These are phyloP conservation scores for Leucoptera coffeella DNA, from an alignment of 2,888 invertebrate genomes.

Conservation along the genomic window DNA sequence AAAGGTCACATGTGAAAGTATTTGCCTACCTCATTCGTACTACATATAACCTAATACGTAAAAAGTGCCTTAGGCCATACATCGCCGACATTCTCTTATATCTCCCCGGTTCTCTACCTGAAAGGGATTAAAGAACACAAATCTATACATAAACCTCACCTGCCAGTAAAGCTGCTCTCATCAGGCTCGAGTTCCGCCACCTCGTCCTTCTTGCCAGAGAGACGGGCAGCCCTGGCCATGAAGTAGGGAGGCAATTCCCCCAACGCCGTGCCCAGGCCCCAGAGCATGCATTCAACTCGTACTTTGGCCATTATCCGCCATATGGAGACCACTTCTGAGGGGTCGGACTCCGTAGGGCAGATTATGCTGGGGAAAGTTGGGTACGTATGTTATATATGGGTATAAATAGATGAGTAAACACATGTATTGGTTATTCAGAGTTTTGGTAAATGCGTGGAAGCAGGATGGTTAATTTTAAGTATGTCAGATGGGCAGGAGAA, in stretches of 20 bases:
- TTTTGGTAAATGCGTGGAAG: too few species aligned
- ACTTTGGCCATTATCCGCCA: slow-evolving; percentile 93
- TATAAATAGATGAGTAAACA: too few species aligned
- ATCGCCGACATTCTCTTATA: too few species aligned
- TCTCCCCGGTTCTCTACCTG: slow-evolving; percentile 75
- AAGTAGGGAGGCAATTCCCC: slow-evolving; percentile 99
- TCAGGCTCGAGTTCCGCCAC: slow-evolving; percentile 19
- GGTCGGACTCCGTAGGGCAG: slow-evolving; percentile 72
- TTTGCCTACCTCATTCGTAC: too few species aligned
- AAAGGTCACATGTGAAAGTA: too few species aligned
- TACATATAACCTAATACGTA: too few species aligned
- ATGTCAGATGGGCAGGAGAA: too few species aligned
- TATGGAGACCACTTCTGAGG: slow-evolving; percentile 65
- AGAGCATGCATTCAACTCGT: slow-evolving; percentile 92
- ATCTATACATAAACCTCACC: slow-evolving; percentile 8
- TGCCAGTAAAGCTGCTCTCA: slow-evolving; percentile 22
- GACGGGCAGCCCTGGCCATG: slow-evolving; percentile 92
- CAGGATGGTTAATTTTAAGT: too few species aligned
- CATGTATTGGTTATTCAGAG: too few species aligned
- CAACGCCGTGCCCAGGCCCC: slow-evolving; percentile 97
- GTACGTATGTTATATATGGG: too few species aligned
- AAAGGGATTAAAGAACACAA: slow-evolving; percentile 4
- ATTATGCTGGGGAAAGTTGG: slow-evolving; percentile 61
- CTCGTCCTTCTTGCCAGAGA: slow-evolving; percentile 37
- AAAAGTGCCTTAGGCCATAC: background rate